phyloP scores from a whole-genome alignment of 2,113 vertebrate species.

The Lophochroa leadbeateri region DNA sequence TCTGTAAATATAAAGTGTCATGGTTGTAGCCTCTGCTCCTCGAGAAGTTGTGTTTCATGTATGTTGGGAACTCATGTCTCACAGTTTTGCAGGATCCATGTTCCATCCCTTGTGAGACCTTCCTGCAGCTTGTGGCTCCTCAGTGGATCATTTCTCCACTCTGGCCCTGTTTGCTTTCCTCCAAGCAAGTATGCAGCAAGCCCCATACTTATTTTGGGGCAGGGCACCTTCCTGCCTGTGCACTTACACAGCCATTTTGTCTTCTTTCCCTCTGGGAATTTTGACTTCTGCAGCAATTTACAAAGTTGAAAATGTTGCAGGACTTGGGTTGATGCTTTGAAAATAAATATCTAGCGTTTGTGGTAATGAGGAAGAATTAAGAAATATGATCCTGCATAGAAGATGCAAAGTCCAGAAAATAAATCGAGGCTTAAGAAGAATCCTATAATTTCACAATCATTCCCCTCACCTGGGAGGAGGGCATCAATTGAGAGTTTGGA shows the following conservation, averaged over 20 bases:
- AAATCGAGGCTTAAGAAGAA: not conserved
- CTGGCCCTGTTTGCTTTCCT: not conserved
- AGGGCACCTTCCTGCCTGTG: not conserved
- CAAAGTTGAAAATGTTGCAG: not conserved
- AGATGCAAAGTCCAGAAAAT: not conserved
- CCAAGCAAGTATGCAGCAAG: not conserved
- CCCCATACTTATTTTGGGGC: not conserved
- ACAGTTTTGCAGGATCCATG: not conserved
- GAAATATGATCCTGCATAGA: not conserved
- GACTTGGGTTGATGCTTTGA: not conserved
- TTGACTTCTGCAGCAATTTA: not conserved
- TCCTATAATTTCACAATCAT: not conserved
- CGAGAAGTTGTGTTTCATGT: not conserved
- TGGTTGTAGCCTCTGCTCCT: not conserved
- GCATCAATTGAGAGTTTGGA: not conserved
- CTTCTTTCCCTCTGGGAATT: not conserved
- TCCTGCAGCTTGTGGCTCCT: not conserved
- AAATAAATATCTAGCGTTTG: not conserved
- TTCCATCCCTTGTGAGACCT: not conserved
- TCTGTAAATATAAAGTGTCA: not conserved
- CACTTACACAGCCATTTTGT: not conserved
- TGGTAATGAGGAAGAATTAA: not conserved
- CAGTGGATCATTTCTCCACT: not conserved
- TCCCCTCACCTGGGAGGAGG: not conserved
- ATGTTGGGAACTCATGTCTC: not conserved